A percentile compares a stretch with the other conserved stretches of the same genome.
phyloP scores from a whole-genome alignment of 2,113 vertebrate genomes.

The Tympanuchus pallidicinctus region DNA sequence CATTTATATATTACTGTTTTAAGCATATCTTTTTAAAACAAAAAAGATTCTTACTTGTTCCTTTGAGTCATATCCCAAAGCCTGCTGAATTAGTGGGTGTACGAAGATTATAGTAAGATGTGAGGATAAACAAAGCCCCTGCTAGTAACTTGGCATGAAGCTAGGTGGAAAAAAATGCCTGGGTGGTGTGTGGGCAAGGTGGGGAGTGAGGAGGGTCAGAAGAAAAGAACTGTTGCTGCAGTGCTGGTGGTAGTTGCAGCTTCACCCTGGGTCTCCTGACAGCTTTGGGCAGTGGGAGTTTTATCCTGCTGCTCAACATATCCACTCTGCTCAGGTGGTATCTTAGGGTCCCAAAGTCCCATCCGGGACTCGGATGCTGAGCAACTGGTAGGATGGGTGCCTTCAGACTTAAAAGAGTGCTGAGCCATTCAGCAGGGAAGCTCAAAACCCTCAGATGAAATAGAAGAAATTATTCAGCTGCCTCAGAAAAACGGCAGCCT shows the following conservation, averaged over 20 bases:
- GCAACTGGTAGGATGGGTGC: neutral
- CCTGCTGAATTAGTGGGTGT: neutral
- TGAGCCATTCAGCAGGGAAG: neutral
- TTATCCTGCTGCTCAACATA: neutral
- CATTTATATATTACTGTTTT: neutral
- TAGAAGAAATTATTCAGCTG: neutral
- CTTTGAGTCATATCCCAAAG: neutral
- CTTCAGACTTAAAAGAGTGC: neutral
- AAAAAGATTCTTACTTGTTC: neutral
- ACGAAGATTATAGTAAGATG: neutral
- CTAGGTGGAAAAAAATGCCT: neutral
- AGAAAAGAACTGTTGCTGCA: neutral
- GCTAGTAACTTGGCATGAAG: neutral
- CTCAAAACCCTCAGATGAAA: neutral
- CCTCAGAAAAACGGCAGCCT: neutral
- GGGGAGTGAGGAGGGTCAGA: neutral
- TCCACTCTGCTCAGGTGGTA: neutral
- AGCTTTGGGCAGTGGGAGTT: neutral
- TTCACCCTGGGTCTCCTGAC: fast-evolving
- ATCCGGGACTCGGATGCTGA: neutral
- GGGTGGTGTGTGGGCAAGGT: neutral
- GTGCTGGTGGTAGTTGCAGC: neutral
- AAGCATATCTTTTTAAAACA: neutral
- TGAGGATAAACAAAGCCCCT: neutral
- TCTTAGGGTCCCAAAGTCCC: neutral